Percentiles rank a stretch among this genome's conserved stretches.
phyloP scores from a whole-genome alignment of 2,888 invertebrate species.

The Caenorhabditis virilis region DNA sequence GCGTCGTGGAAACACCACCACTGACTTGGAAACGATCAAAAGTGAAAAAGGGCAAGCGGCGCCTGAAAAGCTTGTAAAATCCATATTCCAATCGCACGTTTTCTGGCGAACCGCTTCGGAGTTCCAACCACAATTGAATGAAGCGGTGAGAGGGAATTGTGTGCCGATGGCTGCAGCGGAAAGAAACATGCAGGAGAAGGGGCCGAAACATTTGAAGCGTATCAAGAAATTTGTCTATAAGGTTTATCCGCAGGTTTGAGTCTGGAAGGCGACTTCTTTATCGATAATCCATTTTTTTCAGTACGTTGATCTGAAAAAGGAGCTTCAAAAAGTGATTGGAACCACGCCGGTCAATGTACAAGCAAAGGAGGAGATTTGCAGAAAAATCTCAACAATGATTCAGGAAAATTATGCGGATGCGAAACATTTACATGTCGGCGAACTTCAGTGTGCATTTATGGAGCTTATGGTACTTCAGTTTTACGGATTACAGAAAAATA shows the following conservation, averaged over 20 bases:
- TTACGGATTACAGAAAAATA: neutral
- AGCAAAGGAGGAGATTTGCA: conserved; percentile 4
- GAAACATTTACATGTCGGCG: conserved; percentile 13
- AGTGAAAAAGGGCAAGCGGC: conserved; percentile 15
- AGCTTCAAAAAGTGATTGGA: conserved; percentile 10
- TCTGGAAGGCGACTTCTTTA: too few species aligned
- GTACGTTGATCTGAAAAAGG: conserved; percentile 22
- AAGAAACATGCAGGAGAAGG: conserved; percentile 14
- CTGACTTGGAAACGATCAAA: conserved; percentile 8
- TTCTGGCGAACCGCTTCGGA: conserved; percentile 21
- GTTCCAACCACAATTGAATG: conserved; percentile 24
- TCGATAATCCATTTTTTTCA: conserved; percentile 7
- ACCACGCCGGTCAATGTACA: conserved; percentile 7
- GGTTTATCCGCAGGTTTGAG: conserved; percentile 13
- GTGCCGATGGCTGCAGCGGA: conserved; percentile 9
- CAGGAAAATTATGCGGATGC: conserved; percentile 12
- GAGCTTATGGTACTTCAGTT: conserved; percentile 9
- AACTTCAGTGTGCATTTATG: conserved; percentile 13
- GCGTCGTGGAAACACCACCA: conserved; percentile 23
- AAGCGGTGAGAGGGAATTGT: conserved; percentile 13
- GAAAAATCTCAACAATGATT: conserved; percentile 3
- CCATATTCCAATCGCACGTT: conserved; percentile 10
- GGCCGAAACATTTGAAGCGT: conserved; percentile 11
- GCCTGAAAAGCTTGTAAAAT: conserved; percentile 14
- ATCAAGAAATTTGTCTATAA: conserved; percentile 12